Base-by-base conservation (phyloP, 2,113 vertebrate genomes). In the Neopipo cinnamomea region DNA sequence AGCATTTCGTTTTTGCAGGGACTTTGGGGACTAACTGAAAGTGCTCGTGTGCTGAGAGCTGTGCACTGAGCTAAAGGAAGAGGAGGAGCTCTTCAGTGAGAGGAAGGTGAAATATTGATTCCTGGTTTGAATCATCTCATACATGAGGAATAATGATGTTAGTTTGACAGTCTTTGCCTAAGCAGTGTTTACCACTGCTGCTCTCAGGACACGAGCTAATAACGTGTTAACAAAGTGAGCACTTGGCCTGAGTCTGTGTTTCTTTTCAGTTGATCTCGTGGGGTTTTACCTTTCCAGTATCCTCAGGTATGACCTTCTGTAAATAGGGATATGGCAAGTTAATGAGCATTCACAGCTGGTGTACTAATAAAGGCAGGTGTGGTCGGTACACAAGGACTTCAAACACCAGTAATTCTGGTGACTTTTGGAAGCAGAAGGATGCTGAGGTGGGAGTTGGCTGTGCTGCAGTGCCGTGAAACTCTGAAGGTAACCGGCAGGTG, bases 311-410 rank as follows among this genome's bases (percentile, higher is more conserved):
- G 18, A 21, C 35, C n/a, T 30, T 28, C 35, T 42, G 1, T 63
- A 30, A 78, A 50, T 3, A 56, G 41, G 28, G 20, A 8, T 58
- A 21, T 18, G 2, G 25, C 31, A n/a, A 30, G 37, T 39, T 71
- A 21, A 20, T 49, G 47, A 2, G 1, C 24, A 24, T 30, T 70
- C 2, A 12, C 44, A 35, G 6, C 6, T 56, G 28, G 5, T 37
- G 1, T 12, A 11, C n/a, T 37, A 41, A 23, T 13, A 17, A 86
- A n/a, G 21, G 28, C 46, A 70, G 53, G 16, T 27, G 21, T 35
- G 33, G 4, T 24, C 28, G n/a, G 15, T 55, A 23, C 18, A 30
- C 0, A 0, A 31, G 42, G 35, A 31, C 9, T 37, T 79, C 4
- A 1, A 22, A 24, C 24, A 14, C 30, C 9, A 23, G 0, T 49